These are phyloP conservation scores for Leptopilina boulardi DNA, from an alignment of 1,140 invertebrate species.

Conservation along the genomic window DNA sequence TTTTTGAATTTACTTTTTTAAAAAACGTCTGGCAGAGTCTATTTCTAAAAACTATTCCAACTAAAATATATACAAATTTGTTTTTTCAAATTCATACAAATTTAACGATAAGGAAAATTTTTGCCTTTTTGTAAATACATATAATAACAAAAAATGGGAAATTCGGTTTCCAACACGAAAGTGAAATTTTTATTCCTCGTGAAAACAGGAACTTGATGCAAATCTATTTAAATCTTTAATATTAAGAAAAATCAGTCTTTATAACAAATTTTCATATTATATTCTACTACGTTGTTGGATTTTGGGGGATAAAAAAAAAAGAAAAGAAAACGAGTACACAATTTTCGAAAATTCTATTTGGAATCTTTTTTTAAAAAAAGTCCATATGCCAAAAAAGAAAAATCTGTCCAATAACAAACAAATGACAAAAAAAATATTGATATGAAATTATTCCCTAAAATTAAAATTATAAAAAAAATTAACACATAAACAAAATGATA, in stretches of 20 bases:
- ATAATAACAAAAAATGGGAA: not conserved
- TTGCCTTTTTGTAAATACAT: not conserved
- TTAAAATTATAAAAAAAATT: too few species aligned
- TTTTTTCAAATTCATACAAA: not conserved
- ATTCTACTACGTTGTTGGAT: constrained; percentile 5
- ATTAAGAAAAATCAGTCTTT: not conserved
- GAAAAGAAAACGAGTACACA: not conserved
- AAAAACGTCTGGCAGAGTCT: not conserved
- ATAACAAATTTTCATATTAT: constrained; percentile 21
- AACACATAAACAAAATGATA: too few species aligned
- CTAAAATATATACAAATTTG: not conserved
- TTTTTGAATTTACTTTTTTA: not conserved
- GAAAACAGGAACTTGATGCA: not conserved
- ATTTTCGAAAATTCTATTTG: not conserved
- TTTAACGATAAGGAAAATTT: constrained; percentile 5
- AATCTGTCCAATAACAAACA: not conserved
- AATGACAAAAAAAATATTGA: not conserved
- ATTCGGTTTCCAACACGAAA: not conserved
- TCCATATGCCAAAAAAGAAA: not conserved
- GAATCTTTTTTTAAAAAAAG: not conserved
- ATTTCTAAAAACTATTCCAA: not conserved
- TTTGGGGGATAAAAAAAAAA: too few species aligned
- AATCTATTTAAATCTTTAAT: constrained; percentile 12
- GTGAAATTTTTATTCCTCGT: not conserved
- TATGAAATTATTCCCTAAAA: too few species aligned